Base-by-base conservation (phyloP, 2,888 invertebrate genomes). In the Pherbina coryleti region DNA sequence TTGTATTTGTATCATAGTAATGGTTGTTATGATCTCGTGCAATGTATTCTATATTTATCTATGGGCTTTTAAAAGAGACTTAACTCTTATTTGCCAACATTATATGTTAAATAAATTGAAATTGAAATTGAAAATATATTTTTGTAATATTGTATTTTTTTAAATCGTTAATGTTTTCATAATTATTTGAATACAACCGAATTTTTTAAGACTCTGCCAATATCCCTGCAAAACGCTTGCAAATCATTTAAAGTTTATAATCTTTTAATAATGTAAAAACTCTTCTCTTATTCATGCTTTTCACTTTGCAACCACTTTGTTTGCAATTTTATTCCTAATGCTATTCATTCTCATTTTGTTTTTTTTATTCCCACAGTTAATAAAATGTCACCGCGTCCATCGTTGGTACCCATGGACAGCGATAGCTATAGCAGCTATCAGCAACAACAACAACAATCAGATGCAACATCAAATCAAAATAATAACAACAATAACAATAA, bases 351-450 rank as follows among this genome's bases (percentile, higher is more conserved):
- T 31, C 37, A 25, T 1, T 67, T 70, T 74, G 9, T 37, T 31
- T 51, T 57, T 62, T 76, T 7, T 74, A 71, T 81, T 75, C 79
- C 73, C 79, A 53, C 90, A 94, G 94, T 94, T 81, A 94, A 92
- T 81, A 94, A 94, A 91, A 92, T 94, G 91, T 92, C 93, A 69
- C 94, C 94, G 69, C 91, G 94, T 81, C 92, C 92, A 77, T 92
- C 91, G 55, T 79, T 92, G 86, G 87, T 92, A 81, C 92, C 92
- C 82, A 90, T 92, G 88, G 90, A 89, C 76, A 83, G 90, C 74
- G 89, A 89, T 73, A 80, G 80, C 70, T 79, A 73, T 79, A 81
- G 78, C 72, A 79, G 81, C 78, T 79, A 89, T 88, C 81, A 82
- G 66, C 81, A 84, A 62, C 79, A 91, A 90, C 79, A 91, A 90